Conservation (phyloP, 2,888 invertebrate species). For the Eutolmus rufibarbis region DNA sequence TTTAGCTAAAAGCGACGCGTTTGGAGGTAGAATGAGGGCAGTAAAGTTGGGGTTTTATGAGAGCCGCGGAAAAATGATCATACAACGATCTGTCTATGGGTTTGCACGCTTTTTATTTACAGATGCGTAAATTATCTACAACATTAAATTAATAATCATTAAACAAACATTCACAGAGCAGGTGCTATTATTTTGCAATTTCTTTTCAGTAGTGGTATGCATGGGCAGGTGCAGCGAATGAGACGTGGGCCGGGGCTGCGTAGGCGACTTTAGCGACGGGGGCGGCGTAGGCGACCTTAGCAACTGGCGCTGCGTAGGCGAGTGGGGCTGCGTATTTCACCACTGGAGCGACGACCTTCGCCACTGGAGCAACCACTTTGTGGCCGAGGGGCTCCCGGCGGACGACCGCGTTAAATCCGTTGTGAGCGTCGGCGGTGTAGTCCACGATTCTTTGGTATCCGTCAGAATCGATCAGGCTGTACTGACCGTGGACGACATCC, state of each 20-base stretch:
- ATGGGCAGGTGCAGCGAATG: conserved; percentile 44
- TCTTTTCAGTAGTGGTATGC: conserved; percentile 43
- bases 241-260: conserved; percentile 40
- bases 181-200: background rate
- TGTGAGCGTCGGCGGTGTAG: conserved; percentile 66
- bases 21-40: background rate
- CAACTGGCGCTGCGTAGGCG: conserved; percentile 42
- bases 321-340: conserved; percentile 50
- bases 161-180: conserved; percentile 40
- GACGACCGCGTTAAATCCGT: conserved; percentile 67
- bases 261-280: conserved; percentile 41
- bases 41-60: background rate
- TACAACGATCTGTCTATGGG: background rate
- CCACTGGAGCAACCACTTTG: conserved; percentile 58
- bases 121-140: conserved; percentile 33
- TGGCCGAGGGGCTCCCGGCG: conserved; percentile 64
- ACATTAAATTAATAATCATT: conserved; percentile 26
- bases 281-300: conserved; percentile 48
- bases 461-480: conserved; percentile 66
- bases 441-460: conserved; percentile 66
- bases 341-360: conserved; percentile 54
- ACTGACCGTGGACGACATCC: conserved; percentile 66
- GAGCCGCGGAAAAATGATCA: background rate
- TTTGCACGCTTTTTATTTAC: conserved; percentile 36
- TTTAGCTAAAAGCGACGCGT: background rate